Conservation (phyloP, 2,888 invertebrate species). For the Suillia variegata region DNA sequence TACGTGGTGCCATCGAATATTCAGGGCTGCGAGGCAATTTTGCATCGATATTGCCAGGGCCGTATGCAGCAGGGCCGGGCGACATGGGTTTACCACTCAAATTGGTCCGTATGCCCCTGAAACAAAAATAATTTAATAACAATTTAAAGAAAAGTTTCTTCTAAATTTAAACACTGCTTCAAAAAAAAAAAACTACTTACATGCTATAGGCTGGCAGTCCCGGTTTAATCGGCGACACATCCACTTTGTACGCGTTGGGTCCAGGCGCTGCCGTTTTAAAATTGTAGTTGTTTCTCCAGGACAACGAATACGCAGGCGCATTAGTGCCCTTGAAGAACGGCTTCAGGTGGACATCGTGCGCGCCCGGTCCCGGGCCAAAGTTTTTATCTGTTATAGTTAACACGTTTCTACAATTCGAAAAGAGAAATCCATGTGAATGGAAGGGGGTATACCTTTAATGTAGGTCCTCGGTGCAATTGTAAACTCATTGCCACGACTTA, state of each 20-base stretch:
- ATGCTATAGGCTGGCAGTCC: constrained; percentile 51
- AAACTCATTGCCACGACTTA: constrained; percentile 55
- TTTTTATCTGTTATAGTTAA: constrained; percentile 43
- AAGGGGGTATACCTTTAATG: constrained; percentile 39
- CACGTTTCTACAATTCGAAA: background rate
- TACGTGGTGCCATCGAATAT: constrained; percentile 44
- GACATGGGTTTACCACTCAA: constrained; percentile 34
- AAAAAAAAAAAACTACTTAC: constrained; percentile 45
- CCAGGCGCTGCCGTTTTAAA: constrained; percentile 45
- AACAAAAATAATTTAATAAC: constrained; percentile 1
- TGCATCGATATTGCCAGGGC: constrained; percentile 38
- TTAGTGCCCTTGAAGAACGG: constrained; percentile 43
- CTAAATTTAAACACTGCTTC: background rate
- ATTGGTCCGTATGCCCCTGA: constrained; percentile 45
- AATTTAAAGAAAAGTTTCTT: background rate
- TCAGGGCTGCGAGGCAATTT: constrained; percentile 42
- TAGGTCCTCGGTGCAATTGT: constrained; percentile 61
- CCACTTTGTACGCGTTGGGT: constrained; percentile 51
- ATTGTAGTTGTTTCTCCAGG: constrained; percentile 46
- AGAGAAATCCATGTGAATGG: background rate
- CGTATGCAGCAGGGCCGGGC: constrained; percentile 58
- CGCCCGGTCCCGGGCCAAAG: constrained; percentile 54
- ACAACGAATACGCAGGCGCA: constrained; percentile 65
- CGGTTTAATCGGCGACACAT: constrained; percentile 39
- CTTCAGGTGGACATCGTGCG: constrained; percentile 45